Evolutionary conservation across 2,797 vertebrate species (phyloP), one percentile per base, ranked within the genome.

Genomic region (Apogon talboti): DNA sequence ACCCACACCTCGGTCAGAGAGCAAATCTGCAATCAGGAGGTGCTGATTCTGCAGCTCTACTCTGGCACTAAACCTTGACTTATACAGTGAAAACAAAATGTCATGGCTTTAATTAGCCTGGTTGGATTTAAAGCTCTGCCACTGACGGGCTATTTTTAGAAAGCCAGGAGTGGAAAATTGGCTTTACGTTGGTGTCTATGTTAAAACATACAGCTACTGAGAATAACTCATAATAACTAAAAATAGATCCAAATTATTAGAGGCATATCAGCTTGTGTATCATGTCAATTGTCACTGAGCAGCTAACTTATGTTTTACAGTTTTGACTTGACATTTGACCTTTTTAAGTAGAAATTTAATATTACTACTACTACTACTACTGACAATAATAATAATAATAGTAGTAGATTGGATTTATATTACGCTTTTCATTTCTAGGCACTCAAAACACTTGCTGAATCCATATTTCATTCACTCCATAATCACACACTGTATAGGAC

Each of bases 1-100:
- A 57, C 57, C 71, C 66, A 70, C 77, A 54, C 28, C 52, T 60
- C 53, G 28, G 62, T 78, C 79, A 57, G 47, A 71, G 64, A 54
- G 74, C 42, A 72, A 75, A 82, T 70, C 57, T 58, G 6, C 13
- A 6, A 81, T 89, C 89, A 71, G 90, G 90, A 82, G 13, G 53
- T 72, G 78, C 80, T 82, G 88, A 85, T 82, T 72, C 63, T 60
- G 79, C 67, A 80, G 73, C 19, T 7, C 14, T 33, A 14, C 52
- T 70, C 41, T 30, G 46, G 61, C 69, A 75, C 71, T 53, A 50
- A 61, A 79, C 79, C 48, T 35, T 83, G 79, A 82, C 76, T 56
- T 49, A 69, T 71, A 66, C 67, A 35, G 42, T 15, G 19, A 54
- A 51, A 56, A 58, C 47, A 18, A 55, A 80, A 81, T 73, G 69